phyloP scores from a whole-genome alignment of 2,797 vertebrate species.

The Tokudaia tokunoshimensis region DNA sequence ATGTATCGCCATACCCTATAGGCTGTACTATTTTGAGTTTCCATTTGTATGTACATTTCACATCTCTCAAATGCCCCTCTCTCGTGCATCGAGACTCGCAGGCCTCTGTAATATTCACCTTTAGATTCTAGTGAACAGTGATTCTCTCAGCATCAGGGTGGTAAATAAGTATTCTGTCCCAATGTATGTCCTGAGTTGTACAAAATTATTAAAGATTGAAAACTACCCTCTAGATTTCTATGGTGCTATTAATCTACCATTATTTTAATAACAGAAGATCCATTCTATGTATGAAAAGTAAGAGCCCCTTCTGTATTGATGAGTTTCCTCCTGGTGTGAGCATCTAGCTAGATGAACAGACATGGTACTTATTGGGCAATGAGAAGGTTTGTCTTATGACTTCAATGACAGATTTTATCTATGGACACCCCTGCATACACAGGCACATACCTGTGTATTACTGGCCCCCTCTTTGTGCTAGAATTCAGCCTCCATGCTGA shows the following conservation, averaged over 20 bases:
- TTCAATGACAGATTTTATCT: background rate
- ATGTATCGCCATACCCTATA: background rate
- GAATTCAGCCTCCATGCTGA: background rate
- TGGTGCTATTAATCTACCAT: background rate
- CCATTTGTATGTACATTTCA: background rate
- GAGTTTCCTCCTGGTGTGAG: background rate
- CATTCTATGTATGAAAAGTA: background rate
- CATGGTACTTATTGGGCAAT: background rate
- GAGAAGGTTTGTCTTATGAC: background rate
- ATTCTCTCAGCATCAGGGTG: background rate
- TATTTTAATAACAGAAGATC: background rate
- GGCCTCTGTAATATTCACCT: background rate
- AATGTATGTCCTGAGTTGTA: background rate
- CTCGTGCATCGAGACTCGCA: background rate
- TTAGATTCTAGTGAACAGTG: background rate
- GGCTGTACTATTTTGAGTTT: background rate
- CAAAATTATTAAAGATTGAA: background rate
- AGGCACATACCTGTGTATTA: fast-evolving
- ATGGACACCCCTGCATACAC: fast-evolving
- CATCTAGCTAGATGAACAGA: background rate
- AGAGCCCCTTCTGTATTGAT: background rate
- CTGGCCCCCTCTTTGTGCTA: background rate
- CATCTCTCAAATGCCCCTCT: background rate
- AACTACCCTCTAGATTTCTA: background rate
- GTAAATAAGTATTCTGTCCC: background rate